phyloP scores from a whole-genome alignment of 2,797 vertebrate genomes.

The Acomys russatus region DNA sequence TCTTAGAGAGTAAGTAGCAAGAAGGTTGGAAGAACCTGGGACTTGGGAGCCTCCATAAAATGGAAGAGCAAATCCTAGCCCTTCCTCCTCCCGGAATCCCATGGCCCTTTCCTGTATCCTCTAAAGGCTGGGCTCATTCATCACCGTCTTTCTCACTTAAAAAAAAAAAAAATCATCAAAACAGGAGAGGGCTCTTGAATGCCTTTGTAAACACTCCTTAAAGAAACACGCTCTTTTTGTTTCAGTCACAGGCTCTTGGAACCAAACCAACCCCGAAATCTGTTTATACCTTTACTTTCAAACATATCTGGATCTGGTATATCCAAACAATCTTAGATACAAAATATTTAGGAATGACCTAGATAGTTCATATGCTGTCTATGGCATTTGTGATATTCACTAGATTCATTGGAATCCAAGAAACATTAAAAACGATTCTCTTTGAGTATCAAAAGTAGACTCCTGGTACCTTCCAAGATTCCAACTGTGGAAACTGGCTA shows the following conservation, averaged over 20 bases:
- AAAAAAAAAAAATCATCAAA: conserved; percentile 56
- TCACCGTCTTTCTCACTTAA: conserved; percentile 73
- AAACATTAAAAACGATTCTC: neutral
- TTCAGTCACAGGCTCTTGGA: conserved; percentile 30
- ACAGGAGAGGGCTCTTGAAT: conserved; percentile 68
- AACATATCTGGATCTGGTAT: conserved; percentile 38
- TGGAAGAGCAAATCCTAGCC: conserved; percentile 17
- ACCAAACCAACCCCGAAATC: conserved; percentile 7
- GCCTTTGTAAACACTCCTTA: conserved; percentile 68
- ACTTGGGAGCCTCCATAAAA: conserved; percentile 33
- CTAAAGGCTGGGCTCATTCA: conserved; percentile 72
- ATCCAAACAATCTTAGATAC: conserved; percentile 41
- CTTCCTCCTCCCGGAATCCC: conserved; percentile 23
- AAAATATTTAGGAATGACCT: conserved; percentile 11
- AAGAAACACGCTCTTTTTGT: conserved; percentile 63
- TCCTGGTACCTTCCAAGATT: neutral
- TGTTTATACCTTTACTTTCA: conserved; percentile 52
- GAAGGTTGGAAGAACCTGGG: neutral
- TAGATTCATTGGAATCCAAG: neutral
- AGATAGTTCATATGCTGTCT: neutral
- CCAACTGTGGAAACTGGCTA: neutral
- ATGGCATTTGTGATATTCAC: neutral
- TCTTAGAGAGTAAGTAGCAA: conserved; percentile 59
- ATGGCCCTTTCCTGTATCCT: conserved; percentile 6
- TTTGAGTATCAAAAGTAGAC: neutral